A percentile compares a stretch with the other conserved stretches of the same genome.
Conservation (phyloP, 2,113 vertebrate species). For the Zingel zingel region DNA sequence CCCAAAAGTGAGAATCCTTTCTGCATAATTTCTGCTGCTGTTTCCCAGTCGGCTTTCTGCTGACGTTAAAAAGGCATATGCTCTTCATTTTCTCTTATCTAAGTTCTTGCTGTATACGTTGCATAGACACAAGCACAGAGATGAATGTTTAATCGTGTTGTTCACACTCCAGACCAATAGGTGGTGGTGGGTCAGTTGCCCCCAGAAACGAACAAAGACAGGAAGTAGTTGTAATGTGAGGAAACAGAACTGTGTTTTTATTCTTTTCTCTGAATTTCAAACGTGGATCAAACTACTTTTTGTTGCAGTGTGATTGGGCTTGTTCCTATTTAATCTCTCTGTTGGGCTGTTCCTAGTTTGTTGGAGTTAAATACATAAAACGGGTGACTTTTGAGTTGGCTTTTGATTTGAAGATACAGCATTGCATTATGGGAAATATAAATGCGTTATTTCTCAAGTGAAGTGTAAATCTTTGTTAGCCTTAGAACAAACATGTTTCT, state of each 20-base stretch:
- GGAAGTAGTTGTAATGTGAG: conserved; percentile 7
- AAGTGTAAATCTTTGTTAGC: background rate
- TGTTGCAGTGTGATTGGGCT: too few species aligned
- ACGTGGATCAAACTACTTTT: too few species aligned
- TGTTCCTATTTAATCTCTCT: too few species aligned
- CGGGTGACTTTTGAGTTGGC: background rate
- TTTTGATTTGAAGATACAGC: background rate
- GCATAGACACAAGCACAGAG: too few species aligned
- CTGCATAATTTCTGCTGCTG: too few species aligned
- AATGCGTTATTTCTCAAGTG: background rate
- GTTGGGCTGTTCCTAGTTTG: background rate
- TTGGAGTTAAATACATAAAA: background rate
- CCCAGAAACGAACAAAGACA: background rate
- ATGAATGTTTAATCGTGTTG: too few species aligned
- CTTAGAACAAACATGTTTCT: background rate
- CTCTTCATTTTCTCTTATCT: too few species aligned
- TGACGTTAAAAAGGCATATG: too few species aligned
- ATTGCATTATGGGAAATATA: background rate
- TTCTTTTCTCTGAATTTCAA: too few species aligned
- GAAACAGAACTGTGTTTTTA: background rate
- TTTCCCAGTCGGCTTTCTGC: too few species aligned
- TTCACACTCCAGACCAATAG: background rate
- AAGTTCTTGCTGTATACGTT: too few species aligned
- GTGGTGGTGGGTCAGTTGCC: background rate
- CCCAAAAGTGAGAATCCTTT: too few species aligned